Evolutionary conservation across 2,113 vertebrate species (phyloP).

Genomic region (Eretmochelys imbricata): DNA sequence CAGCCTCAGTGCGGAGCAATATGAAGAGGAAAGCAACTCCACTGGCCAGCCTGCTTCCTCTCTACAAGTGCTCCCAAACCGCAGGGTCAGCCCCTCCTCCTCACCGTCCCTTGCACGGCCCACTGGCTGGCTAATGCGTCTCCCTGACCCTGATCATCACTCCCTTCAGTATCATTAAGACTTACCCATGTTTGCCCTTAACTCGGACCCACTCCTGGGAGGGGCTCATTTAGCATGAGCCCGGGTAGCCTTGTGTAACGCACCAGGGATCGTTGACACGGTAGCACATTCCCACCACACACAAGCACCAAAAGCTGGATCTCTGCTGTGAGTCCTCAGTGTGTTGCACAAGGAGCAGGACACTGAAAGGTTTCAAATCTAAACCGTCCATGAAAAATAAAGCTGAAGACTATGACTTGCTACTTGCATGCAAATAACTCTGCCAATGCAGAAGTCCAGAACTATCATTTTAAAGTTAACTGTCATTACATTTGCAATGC

Average conservation of each 20-base stretch:
- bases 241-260: no score
- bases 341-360: fast-evolving
- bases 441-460: conserved; percentile 50
- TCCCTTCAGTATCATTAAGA: not conserved
- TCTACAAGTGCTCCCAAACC: not conserved
- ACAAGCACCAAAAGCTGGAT: not conserved
- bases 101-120: not conserved
- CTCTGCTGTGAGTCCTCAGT: not conserved
- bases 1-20: no score
- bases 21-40: no score
- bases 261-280: no score
- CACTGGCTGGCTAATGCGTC: not conserved
- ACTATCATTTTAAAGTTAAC: conserved; percentile 65
- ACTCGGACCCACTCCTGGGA: not conserved
- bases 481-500: conserved; percentile 67
- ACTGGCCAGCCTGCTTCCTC: no score
- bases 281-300: no score
- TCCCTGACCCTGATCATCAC: not conserved
- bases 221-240: no score
- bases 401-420: conserved; percentile 7
- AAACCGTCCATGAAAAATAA: fast-evolving
- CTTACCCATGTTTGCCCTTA: not conserved
- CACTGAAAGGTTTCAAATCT: not conserved
- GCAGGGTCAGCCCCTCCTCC: not conserved
- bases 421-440: conserved; percentile 71